phyloP scores from a whole-genome alignment of 2,888 invertebrate species.

The Eristalinus aeneus region DNA sequence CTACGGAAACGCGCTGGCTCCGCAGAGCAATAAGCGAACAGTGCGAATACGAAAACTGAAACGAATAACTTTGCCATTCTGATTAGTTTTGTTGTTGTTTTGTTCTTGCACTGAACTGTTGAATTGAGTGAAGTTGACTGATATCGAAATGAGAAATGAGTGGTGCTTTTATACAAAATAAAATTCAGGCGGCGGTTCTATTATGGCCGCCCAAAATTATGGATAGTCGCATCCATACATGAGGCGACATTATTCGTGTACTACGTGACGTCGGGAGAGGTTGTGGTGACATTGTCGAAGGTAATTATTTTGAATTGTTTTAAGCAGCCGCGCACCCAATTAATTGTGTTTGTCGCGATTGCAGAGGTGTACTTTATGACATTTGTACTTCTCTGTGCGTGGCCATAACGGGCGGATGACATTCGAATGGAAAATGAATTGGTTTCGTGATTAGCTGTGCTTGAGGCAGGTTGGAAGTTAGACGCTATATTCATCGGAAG shows the following conservation, averaged over 20 bases:
- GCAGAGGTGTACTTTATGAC: not conserved
- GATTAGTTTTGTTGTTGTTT: not conserved
- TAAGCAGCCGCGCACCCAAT: slow-evolving; percentile 6
- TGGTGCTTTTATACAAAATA: not conserved
- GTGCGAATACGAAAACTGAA: not conserved
- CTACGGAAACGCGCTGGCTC: not conserved
- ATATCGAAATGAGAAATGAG: not conserved
- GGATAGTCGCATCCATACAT: not conserved
- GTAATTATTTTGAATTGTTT: slow-evolving; percentile 9
- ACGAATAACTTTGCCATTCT: not conserved
- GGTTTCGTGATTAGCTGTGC: too few species aligned
- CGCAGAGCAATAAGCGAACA: not conserved
- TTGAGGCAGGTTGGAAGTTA: too few species aligned
- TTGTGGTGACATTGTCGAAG: not conserved
- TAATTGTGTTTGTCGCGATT: not conserved
- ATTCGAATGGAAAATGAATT: too few species aligned
- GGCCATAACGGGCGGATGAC: too few species aligned
- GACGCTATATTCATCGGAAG: not conserved
- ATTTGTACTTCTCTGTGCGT: not conserved
- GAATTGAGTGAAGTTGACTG: not conserved
- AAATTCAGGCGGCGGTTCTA: not conserved
- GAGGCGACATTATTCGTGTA: not conserved
- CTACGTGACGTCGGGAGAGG: not conserved
- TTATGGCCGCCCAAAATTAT: not conserved
- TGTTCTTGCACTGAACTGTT: not conserved